Conservation (phyloP, 53 echinoderm and acorn worm species). For the Luidia sarsii region DNA sequence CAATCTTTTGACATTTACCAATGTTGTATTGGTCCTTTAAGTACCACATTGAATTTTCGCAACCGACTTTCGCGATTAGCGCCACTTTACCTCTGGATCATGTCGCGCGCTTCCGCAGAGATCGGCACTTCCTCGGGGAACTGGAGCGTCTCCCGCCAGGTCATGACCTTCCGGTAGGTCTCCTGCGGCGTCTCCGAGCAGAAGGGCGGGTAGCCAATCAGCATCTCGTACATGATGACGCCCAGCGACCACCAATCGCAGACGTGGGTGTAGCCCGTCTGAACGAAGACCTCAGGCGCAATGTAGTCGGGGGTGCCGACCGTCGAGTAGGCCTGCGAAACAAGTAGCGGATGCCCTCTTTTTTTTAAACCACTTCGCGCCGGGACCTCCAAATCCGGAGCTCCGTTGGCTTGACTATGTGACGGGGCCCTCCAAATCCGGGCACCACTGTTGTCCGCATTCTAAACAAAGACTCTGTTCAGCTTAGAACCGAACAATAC, state of each 20-base stretch:
- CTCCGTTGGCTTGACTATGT: no score
- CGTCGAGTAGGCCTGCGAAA: constrained; percentile 97
- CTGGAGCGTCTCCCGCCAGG: constrained; percentile 93
- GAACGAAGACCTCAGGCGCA: constrained; percentile 96
- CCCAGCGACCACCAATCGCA: constrained; percentile 99
- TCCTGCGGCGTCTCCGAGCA: constrained; percentile 99
- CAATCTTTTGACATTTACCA: no score
- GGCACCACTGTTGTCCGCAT: no score
- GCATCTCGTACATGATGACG: constrained; percentile 99
- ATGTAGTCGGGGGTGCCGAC: constrained; percentile 99
- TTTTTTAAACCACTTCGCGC: no score
- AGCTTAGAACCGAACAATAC: no score
- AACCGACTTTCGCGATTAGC: no score
- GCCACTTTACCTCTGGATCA: constrained; percentile 74
- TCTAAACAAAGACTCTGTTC: no score
- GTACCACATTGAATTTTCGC: no score
- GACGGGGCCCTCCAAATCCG: no score
- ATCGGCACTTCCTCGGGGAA: constrained; percentile 96
- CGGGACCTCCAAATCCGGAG: no score
- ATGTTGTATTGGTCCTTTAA: no score
- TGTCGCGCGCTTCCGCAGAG: constrained; percentile 70
- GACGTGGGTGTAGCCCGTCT: constrained; percentile 88
- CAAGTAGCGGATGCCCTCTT: no score
- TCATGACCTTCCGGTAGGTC: constrained; percentile 97
- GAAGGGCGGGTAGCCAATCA: constrained; percentile 99